Evolutionary conservation across 1,140 invertebrate genomes (phyloP), one percentile per base, ranked within the genome.

Genomic region (Drosophila willistoni): DNA sequence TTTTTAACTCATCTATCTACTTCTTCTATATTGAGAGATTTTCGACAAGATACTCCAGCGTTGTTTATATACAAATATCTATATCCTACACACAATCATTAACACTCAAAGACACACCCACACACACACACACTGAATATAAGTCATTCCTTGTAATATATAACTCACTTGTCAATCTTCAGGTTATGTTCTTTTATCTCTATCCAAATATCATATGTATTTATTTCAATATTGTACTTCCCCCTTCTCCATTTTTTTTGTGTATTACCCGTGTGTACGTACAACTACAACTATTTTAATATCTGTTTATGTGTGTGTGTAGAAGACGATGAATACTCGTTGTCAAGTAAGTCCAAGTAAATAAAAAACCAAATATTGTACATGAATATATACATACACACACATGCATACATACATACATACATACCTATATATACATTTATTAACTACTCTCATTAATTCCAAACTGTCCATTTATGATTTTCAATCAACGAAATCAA

Each of bases 251-350:
- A 51, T 51, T 51, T 51, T 47, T 51, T 51, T 19, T 51, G 17
- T 51, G 17, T 51, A 68, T 68, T 47, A 70, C 63, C 73, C 73
- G 65, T 76, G 76, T 70, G 66, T 76, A 29, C 29, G 76, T 70
- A 77, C 81, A 82, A 79, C 83, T 82, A 81, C 79, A 82, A 86
- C 74, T 85, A 76, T 86, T 79, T 86, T 79, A 74, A 79, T 87
- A 77, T 90, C 77, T 84, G 81, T 87, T 29, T 29, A 73, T 90
- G 85, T 86, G 78, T 86, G 84, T 90, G 89, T 89, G 80, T 90
- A 91, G 87, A 91, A 90, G 87, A 90, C 80, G 87, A 90, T 90
- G 87, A 90, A 87, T 90, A 91, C 83, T 90, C 87, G 89, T 90
- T 90, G 83, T 90, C 87, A 90, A 90, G 87, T 90, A 90, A 90